These are phyloP conservation scores for Asteroscopus sphinx DNA, from an alignment of 2,888 invertebrate genomes.

Conservation along the genomic window DNA sequence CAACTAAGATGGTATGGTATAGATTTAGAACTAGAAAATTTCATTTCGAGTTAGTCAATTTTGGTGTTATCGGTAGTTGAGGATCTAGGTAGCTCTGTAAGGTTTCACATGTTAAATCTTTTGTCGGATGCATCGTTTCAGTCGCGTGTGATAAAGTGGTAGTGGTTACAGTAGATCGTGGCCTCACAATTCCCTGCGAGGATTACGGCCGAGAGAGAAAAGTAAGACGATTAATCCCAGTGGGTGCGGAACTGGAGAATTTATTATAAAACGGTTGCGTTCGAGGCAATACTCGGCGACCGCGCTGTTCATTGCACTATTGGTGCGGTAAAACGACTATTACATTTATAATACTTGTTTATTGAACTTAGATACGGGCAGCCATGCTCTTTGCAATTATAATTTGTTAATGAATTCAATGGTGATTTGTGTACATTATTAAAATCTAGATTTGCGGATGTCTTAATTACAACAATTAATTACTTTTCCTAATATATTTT, in stretches of 20 bases:
- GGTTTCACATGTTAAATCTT: constrained; percentile 57
- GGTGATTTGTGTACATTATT: constrained; percentile 24
- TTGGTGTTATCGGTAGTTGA: constrained; percentile 46
- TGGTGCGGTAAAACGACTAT: constrained; percentile 65
- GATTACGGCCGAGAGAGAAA: constrained; percentile 86
- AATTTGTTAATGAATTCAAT: constrained; percentile 25
- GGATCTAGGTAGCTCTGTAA: constrained; percentile 46
- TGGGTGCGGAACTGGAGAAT: constrained; percentile 81
- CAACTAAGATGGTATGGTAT: constrained; percentile 51
- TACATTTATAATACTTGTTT: constrained; percentile 54
- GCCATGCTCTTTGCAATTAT: constrained; percentile 6
- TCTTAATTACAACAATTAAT: no score
- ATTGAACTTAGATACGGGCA: constrained; percentile 22
- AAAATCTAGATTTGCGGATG: no score
- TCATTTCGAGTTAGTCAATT: constrained; percentile 54
- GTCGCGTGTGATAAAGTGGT: constrained; percentile 66
- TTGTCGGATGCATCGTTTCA: constrained; percentile 58
- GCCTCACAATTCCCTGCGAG: constrained; percentile 86
- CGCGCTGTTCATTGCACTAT: constrained; percentile 70
- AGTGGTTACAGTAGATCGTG: constrained; percentile 75
- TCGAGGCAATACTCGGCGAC: constrained; percentile 64
- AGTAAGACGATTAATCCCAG: constrained; percentile 89
- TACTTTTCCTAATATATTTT: no score
- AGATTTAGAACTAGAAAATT: constrained; percentile 51
- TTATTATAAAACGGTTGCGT: constrained; percentile 87